Conservation (phyloP, 2,797 vertebrate genomes). For the Synanceia verrucosa region DNA sequence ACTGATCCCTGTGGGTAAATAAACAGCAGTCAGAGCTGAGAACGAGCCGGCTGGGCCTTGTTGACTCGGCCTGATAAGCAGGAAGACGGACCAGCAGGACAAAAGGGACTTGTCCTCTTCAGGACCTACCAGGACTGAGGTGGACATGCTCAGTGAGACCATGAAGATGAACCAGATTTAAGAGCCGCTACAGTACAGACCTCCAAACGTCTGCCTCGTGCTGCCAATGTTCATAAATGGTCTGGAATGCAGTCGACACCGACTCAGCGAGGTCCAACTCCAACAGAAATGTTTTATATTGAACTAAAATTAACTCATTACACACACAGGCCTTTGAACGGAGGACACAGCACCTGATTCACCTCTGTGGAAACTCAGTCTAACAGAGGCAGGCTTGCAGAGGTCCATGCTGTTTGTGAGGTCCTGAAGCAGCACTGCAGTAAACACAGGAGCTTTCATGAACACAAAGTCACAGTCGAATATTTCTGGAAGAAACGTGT, state of each 20-base stretch:
- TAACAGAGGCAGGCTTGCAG: slow-evolving; percentile 39
- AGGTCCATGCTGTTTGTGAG: slow-evolving; percentile 4
- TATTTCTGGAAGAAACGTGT: background rate
- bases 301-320: slow-evolving; percentile 70
- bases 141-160: background rate
- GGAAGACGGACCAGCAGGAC: slow-evolving; percentile 44
- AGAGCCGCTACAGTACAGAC: slow-evolving; percentile 28
- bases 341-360: slow-evolving; percentile 50
- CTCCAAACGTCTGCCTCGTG: slow-evolving; percentile 43
- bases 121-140: slow-evolving; percentile 2
- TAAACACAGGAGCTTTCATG: slow-evolving; percentile 6
- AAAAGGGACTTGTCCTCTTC: background rate
- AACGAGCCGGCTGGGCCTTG: slow-evolving; percentile 59
- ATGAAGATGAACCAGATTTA: slow-evolving; percentile 30
- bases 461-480: background rate
- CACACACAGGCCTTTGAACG: slow-evolving; percentile 32
- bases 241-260: slow-evolving; percentile 76
- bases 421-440: slow-evolving; percentile 2
- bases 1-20: slow-evolving; percentile 68
- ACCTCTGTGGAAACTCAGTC: slow-evolving; percentile 45
- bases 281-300: slow-evolving; percentile 64
- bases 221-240: slow-evolving; percentile 81
- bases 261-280: slow-evolving; percentile 56
- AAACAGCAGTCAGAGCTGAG: slow-evolving; percentile 61
- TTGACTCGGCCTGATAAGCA: slow-evolving; percentile 71